A percentile compares a stretch with the other conserved stretches of the same genome.
phyloP scores from a whole-genome alignment of 1,140 invertebrate species.

The Notospermus geniculatus region DNA sequence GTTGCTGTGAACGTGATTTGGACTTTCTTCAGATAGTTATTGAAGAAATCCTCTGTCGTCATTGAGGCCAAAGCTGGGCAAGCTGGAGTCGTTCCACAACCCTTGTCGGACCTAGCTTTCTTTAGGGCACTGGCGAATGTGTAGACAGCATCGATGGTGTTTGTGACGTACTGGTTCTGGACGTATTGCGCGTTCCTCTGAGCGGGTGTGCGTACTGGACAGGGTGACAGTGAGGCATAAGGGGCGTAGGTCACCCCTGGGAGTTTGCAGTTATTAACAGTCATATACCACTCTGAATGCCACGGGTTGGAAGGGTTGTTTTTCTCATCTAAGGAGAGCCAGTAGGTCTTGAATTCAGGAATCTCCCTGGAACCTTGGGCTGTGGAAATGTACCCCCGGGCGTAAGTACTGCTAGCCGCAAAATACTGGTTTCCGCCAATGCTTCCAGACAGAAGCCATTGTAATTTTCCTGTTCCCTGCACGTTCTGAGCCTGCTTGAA shows the following conservation, averaged over 20 bases:
- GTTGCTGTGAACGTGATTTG: slow-evolving; percentile 46
- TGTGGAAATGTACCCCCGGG: slow-evolving; percentile 34
- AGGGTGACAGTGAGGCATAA: neutral
- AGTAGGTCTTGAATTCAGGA: slow-evolving; percentile 43
- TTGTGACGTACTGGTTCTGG: slow-evolving; percentile 51
- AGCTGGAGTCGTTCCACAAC: slow-evolving; percentile 38
- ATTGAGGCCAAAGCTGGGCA: slow-evolving; percentile 44
- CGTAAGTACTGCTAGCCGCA: slow-evolving; percentile 27
- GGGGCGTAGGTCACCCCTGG: slow-evolving; percentile 17
- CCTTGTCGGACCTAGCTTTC: slow-evolving; percentile 48
- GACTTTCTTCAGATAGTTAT: slow-evolving; percentile 51
- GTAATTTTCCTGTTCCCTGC: slow-evolving; percentile 25
- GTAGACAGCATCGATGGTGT: slow-evolving; percentile 54
- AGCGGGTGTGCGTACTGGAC: neutral
- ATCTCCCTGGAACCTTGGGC: slow-evolving; percentile 25
- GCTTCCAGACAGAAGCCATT: slow-evolving; percentile 34
- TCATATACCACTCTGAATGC: slow-evolving; percentile 55
- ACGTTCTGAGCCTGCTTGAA: slow-evolving; percentile 27
- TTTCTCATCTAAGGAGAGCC: slow-evolving; percentile 33
- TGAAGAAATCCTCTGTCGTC: slow-evolving; percentile 47
- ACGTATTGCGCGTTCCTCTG: slow-evolving; percentile 18
- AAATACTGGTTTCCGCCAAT: slow-evolving; percentile 26
- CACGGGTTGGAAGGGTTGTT: slow-evolving; percentile 47
- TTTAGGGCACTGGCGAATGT: slow-evolving; percentile 53
- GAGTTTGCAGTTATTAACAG: slow-evolving; percentile 32